These are phyloP conservation scores for Neodiprion pinetum DNA, from an alignment of 1,140 invertebrate genomes.

Conservation along the genomic window DNA sequence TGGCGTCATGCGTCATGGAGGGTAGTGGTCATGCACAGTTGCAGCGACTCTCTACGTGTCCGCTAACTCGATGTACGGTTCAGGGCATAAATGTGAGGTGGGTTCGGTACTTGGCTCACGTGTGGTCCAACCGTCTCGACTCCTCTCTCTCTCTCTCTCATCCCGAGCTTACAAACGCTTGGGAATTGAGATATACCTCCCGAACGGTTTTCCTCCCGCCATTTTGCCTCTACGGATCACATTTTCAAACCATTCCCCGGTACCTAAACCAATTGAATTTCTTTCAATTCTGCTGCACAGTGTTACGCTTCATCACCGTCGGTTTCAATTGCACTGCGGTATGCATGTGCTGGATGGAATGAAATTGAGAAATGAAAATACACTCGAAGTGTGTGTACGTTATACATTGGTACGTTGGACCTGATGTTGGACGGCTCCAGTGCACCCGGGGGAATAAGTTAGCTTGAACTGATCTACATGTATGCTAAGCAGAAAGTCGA, in stretches of 20 bases:
- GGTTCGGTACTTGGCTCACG: conserved; percentile 18
- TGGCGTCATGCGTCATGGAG: not conserved
- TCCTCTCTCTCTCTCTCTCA: conserved; percentile 29
- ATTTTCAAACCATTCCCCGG: not conserved
- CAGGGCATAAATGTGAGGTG: conserved; percentile 30
- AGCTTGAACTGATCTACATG: conserved; percentile 19
- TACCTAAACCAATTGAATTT: not conserved
- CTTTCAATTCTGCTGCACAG: not conserved
- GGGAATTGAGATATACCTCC: conserved; percentile 25
- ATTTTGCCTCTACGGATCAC: conserved; percentile 16
- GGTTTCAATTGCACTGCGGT: not conserved
- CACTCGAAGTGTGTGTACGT: not conserved
- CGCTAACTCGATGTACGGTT: not conserved
- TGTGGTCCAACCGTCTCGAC: conserved; percentile 41
- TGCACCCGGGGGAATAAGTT: conserved; percentile 10
- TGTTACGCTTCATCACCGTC: not conserved
- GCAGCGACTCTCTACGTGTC: not conserved
- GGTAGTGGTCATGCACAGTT: not conserved
- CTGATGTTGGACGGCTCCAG: too few relatives aligned
- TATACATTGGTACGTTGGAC: not conserved
- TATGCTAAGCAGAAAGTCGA: conserved; percentile 16
- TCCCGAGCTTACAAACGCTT: conserved; percentile 22
- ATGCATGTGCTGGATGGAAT: not conserved
- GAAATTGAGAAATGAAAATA: too few relatives aligned
- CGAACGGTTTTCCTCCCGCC: conserved; percentile 14